Evolutionary conservation across 2,888 invertebrate genomes (phyloP).

Genomic region (Pristionchus maxplancki): DNA sequence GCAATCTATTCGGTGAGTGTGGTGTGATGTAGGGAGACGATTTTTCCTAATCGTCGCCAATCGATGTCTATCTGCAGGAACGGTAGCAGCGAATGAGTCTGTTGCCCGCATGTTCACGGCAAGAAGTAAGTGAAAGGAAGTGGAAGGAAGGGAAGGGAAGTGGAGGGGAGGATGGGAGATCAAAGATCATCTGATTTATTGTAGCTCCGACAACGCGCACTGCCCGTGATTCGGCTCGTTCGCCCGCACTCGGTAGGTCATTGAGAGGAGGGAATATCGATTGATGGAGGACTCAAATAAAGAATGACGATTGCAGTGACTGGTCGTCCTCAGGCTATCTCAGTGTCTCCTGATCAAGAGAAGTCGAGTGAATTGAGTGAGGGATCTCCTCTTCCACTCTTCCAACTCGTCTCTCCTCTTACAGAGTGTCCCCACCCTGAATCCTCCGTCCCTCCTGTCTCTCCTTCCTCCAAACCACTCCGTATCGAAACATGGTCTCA

Average conservation of each 20-base stretch:
- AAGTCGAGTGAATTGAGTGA: not conserved
- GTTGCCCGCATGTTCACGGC: not conserved
- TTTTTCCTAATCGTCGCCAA: not conserved
- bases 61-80: not conserved
- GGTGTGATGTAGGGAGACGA: not conserved
- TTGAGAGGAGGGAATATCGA: not conserved
- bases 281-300: no score
- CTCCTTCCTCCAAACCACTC: not conserved
- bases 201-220: not conserved
- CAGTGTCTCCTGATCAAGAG: not conserved
- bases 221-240: not conserved
- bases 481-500: not conserved
- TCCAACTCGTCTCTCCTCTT: not conserved
- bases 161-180: not conserved
- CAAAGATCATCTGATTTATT: not conserved
- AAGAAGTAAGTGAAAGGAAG: constrained; percentile 5
- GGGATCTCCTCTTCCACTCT: not conserved
- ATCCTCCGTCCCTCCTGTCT: not conserved
- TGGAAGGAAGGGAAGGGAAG: not conserved
- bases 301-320: not conserved
- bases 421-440: not conserved
- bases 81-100: not conserved
- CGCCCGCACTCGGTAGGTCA: not conserved
- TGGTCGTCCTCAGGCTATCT: not conserved
- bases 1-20: constrained; percentile 34